Percentiles rank a stretch among this genome's conserved stretches.
Conservation (phyloP, 2,113 vertebrate species). For the Brachyhypopomus gauderio region DNA sequence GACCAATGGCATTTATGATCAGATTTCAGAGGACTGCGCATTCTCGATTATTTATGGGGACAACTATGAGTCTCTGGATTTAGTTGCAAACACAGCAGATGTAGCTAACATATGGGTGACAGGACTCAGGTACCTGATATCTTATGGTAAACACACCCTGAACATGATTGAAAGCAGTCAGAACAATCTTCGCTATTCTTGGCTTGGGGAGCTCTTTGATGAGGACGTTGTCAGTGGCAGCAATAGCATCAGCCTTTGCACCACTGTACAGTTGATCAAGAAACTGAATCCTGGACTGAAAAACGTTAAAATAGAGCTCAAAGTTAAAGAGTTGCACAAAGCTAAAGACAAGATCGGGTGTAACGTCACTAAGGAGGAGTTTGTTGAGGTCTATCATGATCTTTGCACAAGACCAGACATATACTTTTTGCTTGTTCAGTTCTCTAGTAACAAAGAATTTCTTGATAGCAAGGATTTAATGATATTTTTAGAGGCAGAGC, state of each 20-base stretch:
- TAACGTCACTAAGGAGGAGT: conserved; percentile 90
- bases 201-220: conserved; percentile 90
- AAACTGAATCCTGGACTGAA: conserved; percentile 92
- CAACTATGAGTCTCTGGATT: conserved; percentile 93
- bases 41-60: conserved; percentile 97
- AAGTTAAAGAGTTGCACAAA: conserved; percentile 97
- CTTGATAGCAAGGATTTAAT: conserved; percentile 96
- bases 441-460: conserved; percentile 99
- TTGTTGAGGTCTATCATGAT: conserved; percentile 97
- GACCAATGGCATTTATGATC: conserved; percentile 94
- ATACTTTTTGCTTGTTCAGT: conserved; percentile 98
- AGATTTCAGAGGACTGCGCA: conserved; percentile 96
- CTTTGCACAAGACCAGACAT: conserved; percentile 98
- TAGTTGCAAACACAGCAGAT: conserved; percentile 96
- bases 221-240: conserved; percentile 79
- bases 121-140: conserved; percentile 93
- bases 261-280: conserved; percentile 90
- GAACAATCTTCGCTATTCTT: conserved; percentile 93
- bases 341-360: conserved; percentile 84
- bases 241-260: conserved; percentile 82
- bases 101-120: conserved; percentile 97
- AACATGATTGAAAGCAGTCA: conserved; percentile 96
- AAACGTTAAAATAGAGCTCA: conserved; percentile 93
- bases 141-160: conserved; percentile 93
- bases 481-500: conserved; percentile 98